Base-by-base conservation (phyloP, 1,140 invertebrate genomes). In the Diprion similis region DNA sequence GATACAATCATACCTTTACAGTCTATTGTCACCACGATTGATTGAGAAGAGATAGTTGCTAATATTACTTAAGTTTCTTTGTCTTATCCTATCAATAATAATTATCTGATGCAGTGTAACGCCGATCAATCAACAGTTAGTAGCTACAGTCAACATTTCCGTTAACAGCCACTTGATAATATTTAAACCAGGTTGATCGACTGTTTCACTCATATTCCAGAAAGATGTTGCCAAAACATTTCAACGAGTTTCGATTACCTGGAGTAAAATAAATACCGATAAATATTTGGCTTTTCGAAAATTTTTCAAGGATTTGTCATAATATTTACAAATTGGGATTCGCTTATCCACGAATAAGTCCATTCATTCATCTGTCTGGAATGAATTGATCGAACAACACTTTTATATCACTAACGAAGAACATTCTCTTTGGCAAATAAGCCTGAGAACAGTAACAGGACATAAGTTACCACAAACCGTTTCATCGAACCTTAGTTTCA, bases 21-120 rank as follows among this genome's bases (percentile, higher is more conserved):
- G 77, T 79, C 84, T 85, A 85, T 85, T 85, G 84, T 85, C 84
- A 84, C 75, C 81, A 81, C 80, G 79, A 85, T 84, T 84, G 81
- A 85, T 84, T 85, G 78, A 80, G 78, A 82, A 77, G 68, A 82
- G 48, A 70, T 79, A 70, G 18, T 70, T 46, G 72, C 75, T 80
- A 82, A 70, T 76, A 75, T 71, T 59, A 71, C 68, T 75, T 68
- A 73, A 15, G 17, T 73, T 68, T 59, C 51, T 59, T 7, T 59
- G 7, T 8, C 51, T 59, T 59, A 59, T 59, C 51, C 51, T 59
- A 59, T 59, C n/a, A 59, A 59, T 59, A 59, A 37, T 68, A 18
- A 48, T 73, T 67, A 73, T 73, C 13, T 68, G 59, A 59, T 59
- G 51, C 51, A 4, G 51, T 17, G 51, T 15, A 4, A 59, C 9